Evolutionary conservation across 2,797 vertebrate genomes (phyloP).

Genomic region (Bovichtus diacanthus): DNA sequence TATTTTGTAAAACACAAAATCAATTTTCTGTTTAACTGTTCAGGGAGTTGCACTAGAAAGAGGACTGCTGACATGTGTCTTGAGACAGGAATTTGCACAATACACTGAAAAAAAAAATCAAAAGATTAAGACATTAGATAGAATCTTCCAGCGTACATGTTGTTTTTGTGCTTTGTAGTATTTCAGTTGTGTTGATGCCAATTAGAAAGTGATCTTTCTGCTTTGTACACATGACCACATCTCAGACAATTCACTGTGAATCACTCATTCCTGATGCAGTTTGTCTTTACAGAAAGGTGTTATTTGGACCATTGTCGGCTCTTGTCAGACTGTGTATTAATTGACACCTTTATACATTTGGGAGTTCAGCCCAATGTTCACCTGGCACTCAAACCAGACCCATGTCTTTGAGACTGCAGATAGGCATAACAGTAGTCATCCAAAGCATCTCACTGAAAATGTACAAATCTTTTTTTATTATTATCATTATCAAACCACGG

Average conservation of each 20-base stretch:
- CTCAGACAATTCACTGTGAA: not conserved
- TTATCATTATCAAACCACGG: not conserved
- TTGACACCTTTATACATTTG: constrained; percentile 3
- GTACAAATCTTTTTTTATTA: not conserved
- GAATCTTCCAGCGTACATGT: not conserved
- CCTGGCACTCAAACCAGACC: not conserved
- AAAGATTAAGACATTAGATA: not conserved
- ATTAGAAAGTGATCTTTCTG: not conserved
- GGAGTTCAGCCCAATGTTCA: not conserved
- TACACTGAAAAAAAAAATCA: not conserved
- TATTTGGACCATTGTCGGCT: not conserved
- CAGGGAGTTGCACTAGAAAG: not conserved
- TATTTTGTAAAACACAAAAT: constrained; percentile 42
- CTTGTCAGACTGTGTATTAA: constrained; percentile 1
- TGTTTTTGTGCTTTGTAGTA: not conserved
- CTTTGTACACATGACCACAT: not conserved
- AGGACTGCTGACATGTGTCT: not conserved
- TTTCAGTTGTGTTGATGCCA: not conserved
- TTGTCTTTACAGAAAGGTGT: constrained; percentile 4
- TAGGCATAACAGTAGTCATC: not conserved
- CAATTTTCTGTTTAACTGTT: constrained; percentile 16
- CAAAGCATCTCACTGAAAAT: not conserved
- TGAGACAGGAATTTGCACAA: not conserved
- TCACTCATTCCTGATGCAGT: not conserved
- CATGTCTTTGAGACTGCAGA: not conserved